Evolutionary conservation across 1,140 invertebrate genomes (phyloP).

Genomic region (Wasmannia auropunctata): DNA sequence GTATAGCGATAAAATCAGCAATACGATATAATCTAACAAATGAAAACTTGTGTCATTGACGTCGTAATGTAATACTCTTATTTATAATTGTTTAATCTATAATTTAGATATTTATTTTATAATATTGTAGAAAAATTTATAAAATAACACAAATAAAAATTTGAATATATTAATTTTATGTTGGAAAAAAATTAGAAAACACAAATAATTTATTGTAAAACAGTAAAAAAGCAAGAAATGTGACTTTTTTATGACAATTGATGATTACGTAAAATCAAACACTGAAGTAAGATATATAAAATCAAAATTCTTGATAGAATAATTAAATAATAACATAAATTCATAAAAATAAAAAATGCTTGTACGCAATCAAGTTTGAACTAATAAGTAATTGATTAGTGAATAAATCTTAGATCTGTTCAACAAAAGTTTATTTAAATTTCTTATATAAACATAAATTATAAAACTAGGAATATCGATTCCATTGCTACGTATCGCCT

Average conservation of each 20-base stretch:
- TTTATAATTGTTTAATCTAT: neutral
- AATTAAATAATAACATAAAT: neutral
- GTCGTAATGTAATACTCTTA: neutral
- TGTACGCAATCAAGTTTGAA: neutral
- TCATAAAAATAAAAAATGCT: neutral
- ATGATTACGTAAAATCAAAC: no score
- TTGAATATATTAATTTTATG: neutral
- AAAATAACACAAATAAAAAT: neutral
- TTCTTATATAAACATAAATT: neutral
- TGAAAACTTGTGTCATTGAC: neutral
- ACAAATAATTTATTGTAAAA: neutral
- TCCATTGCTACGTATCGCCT: neutral
- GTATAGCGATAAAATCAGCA: neutral
- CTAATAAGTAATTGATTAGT: neutral
- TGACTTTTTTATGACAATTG: no score
- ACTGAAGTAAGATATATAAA: neutral
- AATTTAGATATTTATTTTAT: neutral
- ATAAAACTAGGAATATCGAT: constrained; percentile 36
- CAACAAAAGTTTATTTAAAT: neutral
- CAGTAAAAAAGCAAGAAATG: neutral
- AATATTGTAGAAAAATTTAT: neutral
- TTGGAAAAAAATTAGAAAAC: neutral
- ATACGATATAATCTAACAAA: neutral
- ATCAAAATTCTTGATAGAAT: neutral
- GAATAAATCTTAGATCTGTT: no score